Evolutionary conservation across 2,888 invertebrate genomes (phyloP), one percentile per base, ranked within the genome.

Genomic region (Odontothrips loti): DNA sequence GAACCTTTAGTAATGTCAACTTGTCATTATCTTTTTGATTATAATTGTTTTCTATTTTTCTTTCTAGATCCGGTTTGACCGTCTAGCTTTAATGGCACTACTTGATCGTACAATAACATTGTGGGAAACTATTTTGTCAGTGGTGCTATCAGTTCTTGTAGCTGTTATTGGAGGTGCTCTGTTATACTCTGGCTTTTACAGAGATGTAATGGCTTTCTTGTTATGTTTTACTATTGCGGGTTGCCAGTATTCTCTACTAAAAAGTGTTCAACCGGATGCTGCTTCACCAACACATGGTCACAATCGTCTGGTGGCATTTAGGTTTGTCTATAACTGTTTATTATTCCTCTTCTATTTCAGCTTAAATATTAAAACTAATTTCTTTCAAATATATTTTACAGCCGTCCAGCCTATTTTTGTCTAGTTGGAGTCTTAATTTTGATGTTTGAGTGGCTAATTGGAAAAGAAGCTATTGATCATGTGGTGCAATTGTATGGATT

Each of bases 191-290:
- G 93, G 94, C 80, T 95, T 97, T 87, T 99, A 96, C 88, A 92
- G 93, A 85, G 99, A 99, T 87, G 91, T 98, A 81, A 94, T 94
- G 85, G 95, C 98, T 23, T 96, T 99, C 87, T 90, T 97, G 86
- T 97, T 99, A 88, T 98, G 98, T 88, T 95, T 98, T 85, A 96
- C 98, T n/a, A 96, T 98, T 85, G 99, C 99, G 0, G 95, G 97
- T 23, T 97, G 98, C 86, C 99, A 99, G 88, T 99, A 99, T 88
- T 98, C 97, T 0, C 89, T 99, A 84, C 88, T 98, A 83, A 99
- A 98, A 89, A 98, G 98, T 84, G 99, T 99, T 1, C 99, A 99
- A 86, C 99, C 99, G 0, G 99, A 99, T 88, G 97, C 99, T 0
- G 95, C 99, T 0, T 99, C 99, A 2, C 99, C 99, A 0, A 97